Conservation (phyloP, 2,113 vertebrate genomes). For the Caracal caracal region DNA sequence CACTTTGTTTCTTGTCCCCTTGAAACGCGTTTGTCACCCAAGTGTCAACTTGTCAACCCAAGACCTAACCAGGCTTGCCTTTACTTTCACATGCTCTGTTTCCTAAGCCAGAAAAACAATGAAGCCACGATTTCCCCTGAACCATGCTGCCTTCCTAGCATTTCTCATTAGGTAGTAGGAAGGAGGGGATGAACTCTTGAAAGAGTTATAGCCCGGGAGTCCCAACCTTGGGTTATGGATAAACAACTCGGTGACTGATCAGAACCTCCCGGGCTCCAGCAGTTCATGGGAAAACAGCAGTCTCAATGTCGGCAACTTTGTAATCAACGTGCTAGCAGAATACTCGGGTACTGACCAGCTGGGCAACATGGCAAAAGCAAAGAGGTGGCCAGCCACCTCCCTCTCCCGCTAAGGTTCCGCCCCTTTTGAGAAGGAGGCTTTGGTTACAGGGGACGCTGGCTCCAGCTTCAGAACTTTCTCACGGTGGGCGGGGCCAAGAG, state of each 20-base stretch:
- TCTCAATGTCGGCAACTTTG: not conserved
- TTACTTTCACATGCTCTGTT: not conserved
- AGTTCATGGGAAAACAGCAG: not conserved
- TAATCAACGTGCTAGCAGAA: not conserved
- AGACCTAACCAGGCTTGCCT: not conserved
- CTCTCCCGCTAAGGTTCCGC: not conserved
- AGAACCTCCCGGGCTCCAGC: not conserved
- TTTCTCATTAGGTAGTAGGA: not conserved
- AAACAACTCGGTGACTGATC: not conserved
- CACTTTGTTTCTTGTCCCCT: not conserved
- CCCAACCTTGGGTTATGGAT: not conserved
- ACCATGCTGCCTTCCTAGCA: not conserved
- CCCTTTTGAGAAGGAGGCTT: not conserved
- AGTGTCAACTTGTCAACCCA: no score
- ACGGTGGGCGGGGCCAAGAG: slow-evolving; percentile 64
- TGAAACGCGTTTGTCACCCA: not conserved
- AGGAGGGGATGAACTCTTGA: not conserved
- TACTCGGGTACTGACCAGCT: not conserved
- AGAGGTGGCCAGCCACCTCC: not conserved
- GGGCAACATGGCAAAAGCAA: not conserved
- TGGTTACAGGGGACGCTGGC: slow-evolving; percentile 59
- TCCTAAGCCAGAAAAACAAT: not conserved
- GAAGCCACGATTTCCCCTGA: not conserved
- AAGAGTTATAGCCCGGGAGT: not conserved
- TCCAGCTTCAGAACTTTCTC: slow-evolving; percentile 80